Base-by-base conservation (phyloP, 2,113 vertebrate genomes). In the Lepus europaeus region DNA sequence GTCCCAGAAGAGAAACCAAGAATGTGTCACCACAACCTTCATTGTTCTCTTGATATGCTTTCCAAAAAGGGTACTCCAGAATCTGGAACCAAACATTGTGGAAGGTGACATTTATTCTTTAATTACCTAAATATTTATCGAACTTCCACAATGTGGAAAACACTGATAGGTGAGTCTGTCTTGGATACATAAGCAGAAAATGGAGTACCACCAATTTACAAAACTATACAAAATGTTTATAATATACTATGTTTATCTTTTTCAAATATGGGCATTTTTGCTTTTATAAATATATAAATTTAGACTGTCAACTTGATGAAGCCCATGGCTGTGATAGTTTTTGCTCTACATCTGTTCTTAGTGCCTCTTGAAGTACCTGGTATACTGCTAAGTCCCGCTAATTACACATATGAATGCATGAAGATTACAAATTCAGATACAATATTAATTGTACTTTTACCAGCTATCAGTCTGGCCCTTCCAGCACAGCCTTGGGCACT, bases 111-210 rank as follows among this genome's bases (percentile, higher is more conserved):
- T 87, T 88, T 84, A 76, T 80, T 78, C 53, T 49, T 80, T 88
- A 68, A 85, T 78, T 89, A 49, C 17, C 66, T 23, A 29, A 96
- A 80, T 91, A 85, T 85, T 95, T 78, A 82, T 66, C 86, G 91
- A 91, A 61, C n/a, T 86, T 70, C 27, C 89, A 68, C 31, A 72
- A 39, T 69, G 27, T 68, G 23, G 14, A 91, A 93, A 70, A 27
- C 9, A 49, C 16, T 22, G 39, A 63, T 66, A 79, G 53, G 27
- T 70, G 17, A 81, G 59, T 3, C n/a, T 89, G 13, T 80, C 61
- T 90, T 93, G 9, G 16, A 81, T 64, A 73, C 89, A 53, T 80
- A 83, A 77, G 11, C 31, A 80, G 45, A 83, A 45, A 79, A 89
- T 63, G 87, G 3, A 87, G 63, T 66, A 45, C 45, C 45, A 45